Conservation (phyloP, 2,888 invertebrate species). For the Chromoteleia sp. region DNA sequence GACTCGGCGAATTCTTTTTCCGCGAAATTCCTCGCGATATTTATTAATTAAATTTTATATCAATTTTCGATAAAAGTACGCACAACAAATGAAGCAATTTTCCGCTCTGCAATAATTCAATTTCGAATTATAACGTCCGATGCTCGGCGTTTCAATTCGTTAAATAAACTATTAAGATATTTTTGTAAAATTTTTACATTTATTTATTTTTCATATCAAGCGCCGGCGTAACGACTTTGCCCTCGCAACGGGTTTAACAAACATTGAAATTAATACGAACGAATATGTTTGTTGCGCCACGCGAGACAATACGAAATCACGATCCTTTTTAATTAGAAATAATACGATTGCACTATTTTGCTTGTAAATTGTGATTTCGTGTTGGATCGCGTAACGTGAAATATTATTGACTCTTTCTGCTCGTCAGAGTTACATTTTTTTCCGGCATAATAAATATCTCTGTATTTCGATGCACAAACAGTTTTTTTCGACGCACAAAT, state of each 20-base stretch:
- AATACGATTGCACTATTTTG: conserved; percentile 40
- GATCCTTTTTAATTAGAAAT: conserved; percentile 58
- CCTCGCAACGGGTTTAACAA: conserved; percentile 31
- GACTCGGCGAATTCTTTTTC: conserved; percentile 1
- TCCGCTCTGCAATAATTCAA: conserved; percentile 9
- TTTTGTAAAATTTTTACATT: conserved; percentile 26
- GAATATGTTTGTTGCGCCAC: conserved; percentile 30
- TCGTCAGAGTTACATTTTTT: neutral
- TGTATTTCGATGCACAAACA: no score
- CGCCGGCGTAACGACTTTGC: conserved; percentile 17
- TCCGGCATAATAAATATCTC: conserved; percentile 5
- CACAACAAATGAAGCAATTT: conserved; percentile 16
- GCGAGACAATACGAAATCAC: conserved; percentile 39
- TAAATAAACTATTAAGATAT: conserved; percentile 40
- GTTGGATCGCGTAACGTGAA: conserved; percentile 28
- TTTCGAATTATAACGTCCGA: conserved; percentile 15
- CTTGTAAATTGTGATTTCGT: conserved; percentile 39
- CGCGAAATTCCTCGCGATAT: neutral
- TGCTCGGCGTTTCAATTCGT: conserved; percentile 19
- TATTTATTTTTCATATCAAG: conserved; percentile 37
- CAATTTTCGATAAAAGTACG: conserved; percentile 28
- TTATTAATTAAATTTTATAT: conserved; percentile 19
- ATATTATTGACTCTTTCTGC: conserved; percentile 12
- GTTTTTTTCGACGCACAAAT: no score
- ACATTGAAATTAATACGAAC: conserved; percentile 47